Conservation (phyloP, 2,113 vertebrate genomes). For the Pseudolaguvia tuberculata region DNA sequence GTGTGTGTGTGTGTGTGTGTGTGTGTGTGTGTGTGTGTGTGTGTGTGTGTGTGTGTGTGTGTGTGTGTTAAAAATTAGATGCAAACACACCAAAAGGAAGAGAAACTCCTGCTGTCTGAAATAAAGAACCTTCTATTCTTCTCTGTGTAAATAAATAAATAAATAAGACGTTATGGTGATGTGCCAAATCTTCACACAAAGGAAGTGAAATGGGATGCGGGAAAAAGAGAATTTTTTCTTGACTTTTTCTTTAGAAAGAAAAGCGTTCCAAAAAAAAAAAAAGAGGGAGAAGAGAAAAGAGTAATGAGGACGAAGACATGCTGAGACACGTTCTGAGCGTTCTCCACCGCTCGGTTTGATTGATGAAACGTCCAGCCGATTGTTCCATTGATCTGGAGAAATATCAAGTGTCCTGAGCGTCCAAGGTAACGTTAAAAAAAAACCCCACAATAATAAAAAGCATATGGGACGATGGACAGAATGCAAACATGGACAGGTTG, state of each 20-base stretch:
- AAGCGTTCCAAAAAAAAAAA: slow-evolving; percentile 34
- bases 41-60: background rate
- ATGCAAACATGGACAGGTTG: slow-evolving; percentile 5
- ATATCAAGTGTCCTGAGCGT: background rate
- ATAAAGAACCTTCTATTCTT: slow-evolving; percentile 10
- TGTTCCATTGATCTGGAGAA: slow-evolving; percentile 12
- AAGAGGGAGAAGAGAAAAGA: slow-evolving; percentile 40
- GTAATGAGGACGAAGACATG: slow-evolving; percentile 11
- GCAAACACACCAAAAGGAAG: slow-evolving; percentile 15
- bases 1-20: background rate
- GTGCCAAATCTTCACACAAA: slow-evolving; percentile 3
- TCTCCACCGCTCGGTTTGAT: slow-evolving; percentile 1
- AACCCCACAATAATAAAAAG: background rate
- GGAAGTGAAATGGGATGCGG: slow-evolving; percentile 15
- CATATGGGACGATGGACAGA: background rate
- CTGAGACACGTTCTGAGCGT: slow-evolving; percentile 12
- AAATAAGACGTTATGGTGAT: slow-evolving; percentile 34
- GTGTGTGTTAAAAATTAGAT: background rate
- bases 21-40: background rate
- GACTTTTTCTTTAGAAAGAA: background rate
- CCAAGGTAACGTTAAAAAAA: background rate
- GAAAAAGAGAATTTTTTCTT: background rate
- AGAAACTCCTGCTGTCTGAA: slow-evolving; percentile 11
- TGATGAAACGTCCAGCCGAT: slow-evolving; percentile 6
- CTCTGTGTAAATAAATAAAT: slow-evolving; percentile 18